These are phyloP conservation scores for Panagrolaimus sp. DNA, from an alignment of 1,140 invertebrate genomes.

Conservation along the genomic window DNA sequence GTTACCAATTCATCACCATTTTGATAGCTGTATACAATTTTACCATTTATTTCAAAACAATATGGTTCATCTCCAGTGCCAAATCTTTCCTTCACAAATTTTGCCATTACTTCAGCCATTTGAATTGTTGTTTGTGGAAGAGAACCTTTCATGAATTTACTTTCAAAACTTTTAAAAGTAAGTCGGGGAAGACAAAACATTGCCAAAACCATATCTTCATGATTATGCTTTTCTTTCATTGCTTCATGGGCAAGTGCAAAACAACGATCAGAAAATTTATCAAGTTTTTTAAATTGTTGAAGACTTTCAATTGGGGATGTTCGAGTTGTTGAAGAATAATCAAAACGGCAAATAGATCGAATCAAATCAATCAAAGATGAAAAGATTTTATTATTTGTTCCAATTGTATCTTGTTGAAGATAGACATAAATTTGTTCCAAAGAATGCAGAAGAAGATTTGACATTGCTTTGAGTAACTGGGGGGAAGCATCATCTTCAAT, in stretches of 20 bases:
- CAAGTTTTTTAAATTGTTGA: not conserved
- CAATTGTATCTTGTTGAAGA: not conserved
- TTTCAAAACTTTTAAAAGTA: not conserved
- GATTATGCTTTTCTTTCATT: not conserved
- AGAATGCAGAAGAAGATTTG: not conserved
- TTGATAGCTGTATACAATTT: no score
- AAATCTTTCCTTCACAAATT: conserved; percentile 11
- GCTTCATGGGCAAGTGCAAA: conserved; percentile 11
- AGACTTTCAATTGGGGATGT: not conserved
- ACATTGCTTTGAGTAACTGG: not conserved
- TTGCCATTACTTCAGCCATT: not conserved
- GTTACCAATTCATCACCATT: no score
- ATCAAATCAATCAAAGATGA: conserved; percentile 5
- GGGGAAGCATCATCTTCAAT: not conserved
- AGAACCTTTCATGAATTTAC: not conserved
- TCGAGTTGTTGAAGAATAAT: not conserved
- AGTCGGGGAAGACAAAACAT: conserved; percentile 2
- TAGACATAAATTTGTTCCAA: not conserved
- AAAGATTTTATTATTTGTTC: not conserved
- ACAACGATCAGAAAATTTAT: not conserved
- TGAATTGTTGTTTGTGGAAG: not conserved
- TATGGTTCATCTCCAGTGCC: not conserved
- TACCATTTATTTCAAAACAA: no score
- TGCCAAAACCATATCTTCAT: not conserved
- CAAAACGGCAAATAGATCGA: not conserved